These are phyloP conservation scores for Drosophila recens DNA, from an alignment of 2,888 invertebrate genomes.

Conservation along the genomic window DNA sequence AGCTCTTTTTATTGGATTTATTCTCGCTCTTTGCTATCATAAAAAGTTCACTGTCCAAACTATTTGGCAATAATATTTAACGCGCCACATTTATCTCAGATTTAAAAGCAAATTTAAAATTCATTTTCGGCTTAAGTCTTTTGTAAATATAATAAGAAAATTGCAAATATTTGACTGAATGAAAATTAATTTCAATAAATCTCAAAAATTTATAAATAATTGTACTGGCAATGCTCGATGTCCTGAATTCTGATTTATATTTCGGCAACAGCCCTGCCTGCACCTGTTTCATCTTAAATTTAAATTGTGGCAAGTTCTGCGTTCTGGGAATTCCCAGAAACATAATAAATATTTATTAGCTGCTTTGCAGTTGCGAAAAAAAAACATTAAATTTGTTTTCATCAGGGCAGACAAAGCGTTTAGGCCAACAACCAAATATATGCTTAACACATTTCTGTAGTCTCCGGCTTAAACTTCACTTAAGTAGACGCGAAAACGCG, in stretches of 20 bases:
- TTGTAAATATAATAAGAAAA: background rate
- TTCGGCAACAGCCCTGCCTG: conserved; percentile 1
- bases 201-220: background rate
- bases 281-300: conserved; percentile 23
- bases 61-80: background rate
- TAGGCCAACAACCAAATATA: conserved; percentile 47
- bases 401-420: conserved; percentile 68
- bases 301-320: conserved; percentile 21
- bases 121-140: background rate
- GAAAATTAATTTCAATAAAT: background rate
- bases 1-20: conserved; percentile 28
- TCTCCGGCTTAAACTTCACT: conserved; percentile 22
- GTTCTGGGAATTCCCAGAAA: conserved; percentile 28
- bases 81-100: background rate
- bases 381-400: conserved; percentile 76
- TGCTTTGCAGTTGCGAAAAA: conserved; percentile 32
- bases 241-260: background rate
- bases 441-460: conserved; percentile 31
- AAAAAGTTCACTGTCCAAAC: conserved; percentile 15
- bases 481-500: conserved; percentile 52
- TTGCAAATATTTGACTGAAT: background rate
- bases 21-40: background rate
- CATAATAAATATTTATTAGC: conserved; percentile 76
- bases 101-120: conserved; percentile 12
- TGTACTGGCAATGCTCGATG: background rate